Conservation (phyloP, 35 echinoderm and acorn worm genomes). For the Apostichopus parvimensis region DNA sequence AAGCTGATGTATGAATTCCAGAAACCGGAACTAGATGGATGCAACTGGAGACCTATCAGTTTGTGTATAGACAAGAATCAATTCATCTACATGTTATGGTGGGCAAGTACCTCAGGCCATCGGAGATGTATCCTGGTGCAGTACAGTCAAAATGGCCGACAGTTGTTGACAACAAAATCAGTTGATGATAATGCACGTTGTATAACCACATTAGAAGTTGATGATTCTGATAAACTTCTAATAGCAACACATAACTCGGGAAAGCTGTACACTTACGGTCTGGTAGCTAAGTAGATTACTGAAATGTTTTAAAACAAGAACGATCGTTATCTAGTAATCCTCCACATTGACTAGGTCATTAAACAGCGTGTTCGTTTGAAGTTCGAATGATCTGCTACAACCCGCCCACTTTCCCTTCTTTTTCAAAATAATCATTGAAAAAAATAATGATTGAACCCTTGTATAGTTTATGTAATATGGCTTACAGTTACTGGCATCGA, state of each 20-base stretch:
- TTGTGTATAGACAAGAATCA: not conserved
- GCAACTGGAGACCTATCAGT: not conserved
- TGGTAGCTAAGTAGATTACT: not conserved
- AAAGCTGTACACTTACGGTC: not conserved
- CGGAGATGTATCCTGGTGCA: not conserved
- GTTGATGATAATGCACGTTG: not conserved
- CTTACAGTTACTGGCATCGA: too few relatives aligned
- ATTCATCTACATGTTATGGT: slow-evolving; percentile 13
- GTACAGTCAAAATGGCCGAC: slow-evolving; percentile 13
- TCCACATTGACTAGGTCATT: too few relatives aligned
- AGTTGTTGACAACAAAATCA: not conserved
- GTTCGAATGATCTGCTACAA: too few relatives aligned
- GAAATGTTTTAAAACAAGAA: too few relatives aligned
- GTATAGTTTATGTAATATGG: too few relatives aligned
- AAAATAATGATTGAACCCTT: too few relatives aligned
- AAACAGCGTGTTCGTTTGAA: too few relatives aligned
- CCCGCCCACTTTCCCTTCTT: too few relatives aligned
- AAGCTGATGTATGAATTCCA: not conserved
- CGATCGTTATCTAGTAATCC: too few relatives aligned
- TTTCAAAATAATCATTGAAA: too few relatives aligned
- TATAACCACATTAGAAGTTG: not conserved
- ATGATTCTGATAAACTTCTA: not conserved
- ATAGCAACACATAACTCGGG: not conserved
- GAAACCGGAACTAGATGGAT: not conserved
- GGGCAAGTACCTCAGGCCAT: not conserved